Conservation (phyloP, 37 sponge, comb jelly and placozoan species). For the Cliona cf. orientalis region DNA sequence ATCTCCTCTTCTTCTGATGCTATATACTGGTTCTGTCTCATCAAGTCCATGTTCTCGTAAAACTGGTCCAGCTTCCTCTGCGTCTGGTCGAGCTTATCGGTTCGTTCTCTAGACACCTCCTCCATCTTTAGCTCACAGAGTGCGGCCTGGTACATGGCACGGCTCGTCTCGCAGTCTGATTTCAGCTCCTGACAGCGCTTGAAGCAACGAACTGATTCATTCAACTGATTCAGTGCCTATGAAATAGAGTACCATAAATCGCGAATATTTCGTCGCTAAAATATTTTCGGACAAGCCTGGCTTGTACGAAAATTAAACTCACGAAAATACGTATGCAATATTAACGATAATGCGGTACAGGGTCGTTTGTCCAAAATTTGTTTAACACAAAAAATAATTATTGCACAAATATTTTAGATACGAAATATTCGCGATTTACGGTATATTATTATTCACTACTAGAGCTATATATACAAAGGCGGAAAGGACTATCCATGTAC, state of each 20-base stretch:
- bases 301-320: not conserved
- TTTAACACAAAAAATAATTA: too few relatives aligned
- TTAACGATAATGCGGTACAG: too few relatives aligned
- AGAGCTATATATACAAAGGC: too few relatives aligned
- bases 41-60: slow-evolving; percentile 39
- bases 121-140: slow-evolving; percentile 62
- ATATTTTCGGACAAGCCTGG: not conserved
- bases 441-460: too few relatives aligned
- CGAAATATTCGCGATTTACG: too few relatives aligned
- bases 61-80: slow-evolving; percentile 59
- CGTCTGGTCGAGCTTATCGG: slow-evolving; percentile 40
- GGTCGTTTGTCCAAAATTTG: too few relatives aligned
- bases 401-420: too few relatives aligned
- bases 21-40: slow-evolving; percentile 24
- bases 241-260: not conserved
- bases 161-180: slow-evolving; percentile 45
- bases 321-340: not conserved
- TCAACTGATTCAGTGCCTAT: slow-evolving; percentile 46
- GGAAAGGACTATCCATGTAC: too few relatives aligned
- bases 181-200: slow-evolving; percentile 49
- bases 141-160: slow-evolving; percentile 46
- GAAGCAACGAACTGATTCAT: slow-evolving; percentile 34
- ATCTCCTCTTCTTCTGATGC: too few relatives aligned
- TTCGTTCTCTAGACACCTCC: slow-evolving; percentile 21
- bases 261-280: not conserved